A percentile compares a stretch with the other conserved stretches of the same genome.
Evolutionary conservation across 2,113 vertebrate genomes (phyloP).

Genomic region (Promerops cafer): DNA sequence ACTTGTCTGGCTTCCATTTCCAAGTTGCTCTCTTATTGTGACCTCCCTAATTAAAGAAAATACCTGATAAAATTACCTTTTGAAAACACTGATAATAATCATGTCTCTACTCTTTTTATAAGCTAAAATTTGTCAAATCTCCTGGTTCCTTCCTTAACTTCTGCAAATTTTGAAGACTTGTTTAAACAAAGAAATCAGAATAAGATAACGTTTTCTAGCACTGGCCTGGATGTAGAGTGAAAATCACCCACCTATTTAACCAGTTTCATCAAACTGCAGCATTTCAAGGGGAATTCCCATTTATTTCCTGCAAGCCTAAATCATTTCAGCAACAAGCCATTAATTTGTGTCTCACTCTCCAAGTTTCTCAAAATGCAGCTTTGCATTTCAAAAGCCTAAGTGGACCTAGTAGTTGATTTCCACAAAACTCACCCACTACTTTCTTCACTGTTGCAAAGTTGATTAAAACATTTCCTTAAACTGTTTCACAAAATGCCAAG

Average conservation of each 20-base stretch:
- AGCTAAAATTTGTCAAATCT: not conserved
- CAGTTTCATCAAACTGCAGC: not conserved
- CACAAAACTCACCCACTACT: not conserved
- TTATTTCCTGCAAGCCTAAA: not conserved
- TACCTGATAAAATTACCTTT: not conserved
- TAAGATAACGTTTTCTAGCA: not conserved
- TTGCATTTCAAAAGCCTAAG: not conserved
- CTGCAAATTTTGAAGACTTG: not conserved
- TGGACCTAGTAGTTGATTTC: not conserved
- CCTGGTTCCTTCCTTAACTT: not conserved
- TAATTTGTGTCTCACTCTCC: not conserved
- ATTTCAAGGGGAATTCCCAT: not conserved
- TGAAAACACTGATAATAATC: not conserved
- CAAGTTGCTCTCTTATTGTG: not conserved
- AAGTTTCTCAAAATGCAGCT: not conserved
- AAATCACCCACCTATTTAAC: not conserved
- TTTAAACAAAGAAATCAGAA: not conserved
- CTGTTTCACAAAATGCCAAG: not conserved
- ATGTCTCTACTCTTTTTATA: not conserved
- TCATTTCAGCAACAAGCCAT: not conserved
- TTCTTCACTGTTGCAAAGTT: not conserved
- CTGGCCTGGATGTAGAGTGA: not conserved
- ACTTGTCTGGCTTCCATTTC: not conserved
- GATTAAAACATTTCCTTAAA: not conserved
- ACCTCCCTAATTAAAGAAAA: not conserved